A percentile compares a stretch with the other conserved stretches of the same genome.
Evolutionary conservation across 2,888 invertebrate species (phyloP).

Genomic region (Lasioglossum vierecki): DNA sequence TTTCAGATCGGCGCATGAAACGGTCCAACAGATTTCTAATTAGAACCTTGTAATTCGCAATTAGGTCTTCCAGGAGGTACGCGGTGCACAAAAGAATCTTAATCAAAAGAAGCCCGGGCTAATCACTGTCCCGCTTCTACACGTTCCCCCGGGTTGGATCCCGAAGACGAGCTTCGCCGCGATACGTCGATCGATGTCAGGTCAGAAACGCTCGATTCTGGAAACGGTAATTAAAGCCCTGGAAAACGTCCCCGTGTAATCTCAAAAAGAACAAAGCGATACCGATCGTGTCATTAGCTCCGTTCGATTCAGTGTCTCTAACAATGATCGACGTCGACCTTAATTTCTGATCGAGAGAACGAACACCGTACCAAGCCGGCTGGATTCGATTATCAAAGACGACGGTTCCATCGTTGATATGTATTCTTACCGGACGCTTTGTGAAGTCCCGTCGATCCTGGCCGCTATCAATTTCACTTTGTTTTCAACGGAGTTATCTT

Average conservation of each 20-base stretch:
- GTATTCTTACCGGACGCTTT: constrained; percentile 9
- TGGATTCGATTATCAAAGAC: constrained; percentile 45
- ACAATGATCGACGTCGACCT: constrained; percentile 51
- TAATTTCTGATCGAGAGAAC: constrained; percentile 44
- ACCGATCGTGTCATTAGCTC: constrained; percentile 11
- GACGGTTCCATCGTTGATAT: constrained; percentile 2
- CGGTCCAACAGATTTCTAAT: constrained; percentile 13
- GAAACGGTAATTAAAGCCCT: constrained; percentile 8
- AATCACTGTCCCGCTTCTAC: not conserved
- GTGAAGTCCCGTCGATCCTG: constrained; percentile 20
- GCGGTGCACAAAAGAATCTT: constrained; percentile 12
- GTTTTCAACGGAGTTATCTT: constrained; percentile 7
- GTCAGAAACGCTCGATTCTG: not conserved
- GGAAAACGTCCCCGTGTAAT: not conserved
- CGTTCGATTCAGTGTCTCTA: constrained; percentile 11
- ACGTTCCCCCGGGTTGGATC: not conserved
- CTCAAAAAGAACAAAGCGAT: not conserved
- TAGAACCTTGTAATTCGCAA: constrained; percentile 15
- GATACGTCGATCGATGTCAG: constrained; percentile 2
- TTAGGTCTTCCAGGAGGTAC: not conserved
- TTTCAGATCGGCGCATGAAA: not conserved
- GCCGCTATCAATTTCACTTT: constrained; percentile 59
- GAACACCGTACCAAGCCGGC: not conserved
- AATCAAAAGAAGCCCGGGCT: constrained; percentile 9
- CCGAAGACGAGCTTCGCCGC: not conserved